phyloP scores from a whole-genome alignment of 1,140 invertebrate genomes.

The Pachyrhynchus sulphureomaculatus region DNA sequence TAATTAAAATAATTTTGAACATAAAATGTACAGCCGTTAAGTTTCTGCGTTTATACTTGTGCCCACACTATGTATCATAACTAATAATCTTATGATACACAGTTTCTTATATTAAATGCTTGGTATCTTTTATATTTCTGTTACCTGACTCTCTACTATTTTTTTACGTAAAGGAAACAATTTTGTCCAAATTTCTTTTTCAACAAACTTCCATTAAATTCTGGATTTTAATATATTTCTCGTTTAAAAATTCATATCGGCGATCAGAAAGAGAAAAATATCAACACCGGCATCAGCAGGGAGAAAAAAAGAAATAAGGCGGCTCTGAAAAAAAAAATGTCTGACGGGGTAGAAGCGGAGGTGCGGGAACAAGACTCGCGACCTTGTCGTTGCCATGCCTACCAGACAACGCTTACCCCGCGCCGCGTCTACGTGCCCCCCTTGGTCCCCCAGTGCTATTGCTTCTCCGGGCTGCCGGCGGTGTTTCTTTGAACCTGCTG shows the following conservation, averaged over 20 bases:
- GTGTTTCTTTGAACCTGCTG: constrained; percentile 20
- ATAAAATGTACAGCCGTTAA: too few species aligned
- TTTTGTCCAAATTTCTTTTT: too few species aligned
- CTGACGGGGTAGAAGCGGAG: constrained; percentile 10
- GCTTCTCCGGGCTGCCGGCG: not conserved
- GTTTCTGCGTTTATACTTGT: too few species aligned
- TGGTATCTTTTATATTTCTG: too few species aligned
- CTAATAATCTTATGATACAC: too few species aligned
- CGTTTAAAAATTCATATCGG: constrained; percentile 4
- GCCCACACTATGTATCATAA: too few species aligned
- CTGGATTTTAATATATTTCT: constrained; percentile 18
- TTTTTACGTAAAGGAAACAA: too few species aligned
- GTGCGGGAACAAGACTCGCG: constrained; percentile 24
- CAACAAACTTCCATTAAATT: not conserved
- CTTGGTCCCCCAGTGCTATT: constrained; percentile 1
- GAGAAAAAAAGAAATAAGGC: constrained; percentile 25
- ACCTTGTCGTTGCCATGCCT: constrained; percentile 39
- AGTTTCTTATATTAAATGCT: too few species aligned
- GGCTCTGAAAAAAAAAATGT: constrained; percentile 33
- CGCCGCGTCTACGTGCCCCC: constrained; percentile 21
- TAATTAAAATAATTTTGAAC: too few species aligned
- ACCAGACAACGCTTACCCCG: constrained; percentile 37
- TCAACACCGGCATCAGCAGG: not conserved
- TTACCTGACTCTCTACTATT: too few species aligned
- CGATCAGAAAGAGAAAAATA: constrained; percentile 6